A percentile compares a stretch with the other conserved stretches of the same genome.
These are phyloP conservation scores for Sibirionetta formosa DNA, from an alignment of 2,797 vertebrate species.

Conservation along the genomic window DNA sequence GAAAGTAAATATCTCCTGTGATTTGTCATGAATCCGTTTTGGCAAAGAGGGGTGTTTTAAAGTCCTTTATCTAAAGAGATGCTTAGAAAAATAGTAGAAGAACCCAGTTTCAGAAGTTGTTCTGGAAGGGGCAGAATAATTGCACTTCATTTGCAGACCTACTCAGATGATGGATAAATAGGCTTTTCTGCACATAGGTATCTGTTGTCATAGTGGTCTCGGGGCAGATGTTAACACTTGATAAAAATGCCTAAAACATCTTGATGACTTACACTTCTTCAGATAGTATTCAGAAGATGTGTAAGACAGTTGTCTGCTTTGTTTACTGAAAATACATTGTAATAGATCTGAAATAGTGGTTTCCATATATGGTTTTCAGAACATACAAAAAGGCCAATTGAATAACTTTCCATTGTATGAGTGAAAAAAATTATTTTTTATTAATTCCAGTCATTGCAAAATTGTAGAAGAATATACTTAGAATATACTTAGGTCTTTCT, in stretches of 20 bases:
- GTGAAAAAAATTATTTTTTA: not conserved
- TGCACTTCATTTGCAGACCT: not conserved
- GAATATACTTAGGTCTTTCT: not conserved
- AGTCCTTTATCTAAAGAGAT: not conserved
- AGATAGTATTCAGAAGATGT: not conserved
- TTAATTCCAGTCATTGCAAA: not conserved
- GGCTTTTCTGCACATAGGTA: not conserved
- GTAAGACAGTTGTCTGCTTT: not conserved
- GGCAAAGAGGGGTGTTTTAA: not conserved
- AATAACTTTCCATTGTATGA: not conserved
- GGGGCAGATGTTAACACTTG: not conserved
- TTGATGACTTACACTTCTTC: not conserved
- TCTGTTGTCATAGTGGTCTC: constrained; percentile 17
- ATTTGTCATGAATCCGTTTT: not conserved
- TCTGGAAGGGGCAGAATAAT: not conserved
- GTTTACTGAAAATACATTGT: not conserved
- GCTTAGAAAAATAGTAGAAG: not conserved
- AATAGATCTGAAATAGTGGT: not conserved
- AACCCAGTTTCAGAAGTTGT: not conserved
- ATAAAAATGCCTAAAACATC: not conserved
- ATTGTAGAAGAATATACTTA: not conserved
- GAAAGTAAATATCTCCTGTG: not conserved
- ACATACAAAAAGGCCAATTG: not conserved
- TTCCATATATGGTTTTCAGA: not conserved
- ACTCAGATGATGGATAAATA: not conserved